Conservation (phyloP, 2,113 vertebrate species). For the Symphodus melops region DNA sequence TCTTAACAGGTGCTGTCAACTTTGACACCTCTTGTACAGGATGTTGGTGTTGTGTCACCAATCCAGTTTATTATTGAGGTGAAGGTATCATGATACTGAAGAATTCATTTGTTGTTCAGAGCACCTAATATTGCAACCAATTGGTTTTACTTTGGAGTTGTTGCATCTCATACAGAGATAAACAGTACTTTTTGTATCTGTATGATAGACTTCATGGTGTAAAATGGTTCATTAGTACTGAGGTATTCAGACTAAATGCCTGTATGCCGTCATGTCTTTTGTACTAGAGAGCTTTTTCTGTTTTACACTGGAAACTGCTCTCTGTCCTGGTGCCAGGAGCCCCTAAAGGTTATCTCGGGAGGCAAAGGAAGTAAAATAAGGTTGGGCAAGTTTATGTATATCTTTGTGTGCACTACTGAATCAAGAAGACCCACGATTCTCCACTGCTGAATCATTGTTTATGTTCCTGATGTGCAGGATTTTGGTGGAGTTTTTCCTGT, state of each 20-base stretch:
- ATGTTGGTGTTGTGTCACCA: too few species aligned
- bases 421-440: conserved; percentile 29
- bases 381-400: conserved; percentile 24
- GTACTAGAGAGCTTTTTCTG: too few species aligned
- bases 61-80: too few species aligned
- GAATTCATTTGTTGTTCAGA: too few species aligned
- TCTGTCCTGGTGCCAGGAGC: too few species aligned
- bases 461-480: conserved; percentile 60
- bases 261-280: too few species aligned
- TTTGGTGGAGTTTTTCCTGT: conserved; percentile 68
- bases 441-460: conserved; percentile 54
- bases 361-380: conserved; percentile 24
- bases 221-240: background rate
- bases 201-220: background rate
- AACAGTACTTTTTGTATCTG: background rate
- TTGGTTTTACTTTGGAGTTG: too few species aligned
- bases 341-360: conserved; percentile 8
- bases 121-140: too few species aligned
- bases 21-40: too few species aligned
- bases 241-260: background rate
- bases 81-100: too few species aligned
- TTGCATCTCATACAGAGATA: background rate
- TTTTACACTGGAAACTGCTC: too few species aligned
- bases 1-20: too few species aligned
- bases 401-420: conserved; percentile 40